Conservation (phyloP, 2,888 invertebrate genomes). For the Xestia rhomboidea region DNA sequence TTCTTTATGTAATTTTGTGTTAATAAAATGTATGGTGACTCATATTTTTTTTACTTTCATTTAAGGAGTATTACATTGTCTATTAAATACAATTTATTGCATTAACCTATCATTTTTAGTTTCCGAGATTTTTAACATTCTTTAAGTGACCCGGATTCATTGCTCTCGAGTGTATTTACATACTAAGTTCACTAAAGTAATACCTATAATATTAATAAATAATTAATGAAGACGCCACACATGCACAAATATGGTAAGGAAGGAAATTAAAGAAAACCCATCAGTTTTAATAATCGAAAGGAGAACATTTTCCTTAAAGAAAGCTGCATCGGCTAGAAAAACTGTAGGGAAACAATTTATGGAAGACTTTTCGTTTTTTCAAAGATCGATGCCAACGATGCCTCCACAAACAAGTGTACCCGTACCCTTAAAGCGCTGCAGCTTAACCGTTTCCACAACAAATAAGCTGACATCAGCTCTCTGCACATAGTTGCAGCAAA, state of each 20-base stretch:
- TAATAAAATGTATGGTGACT: too few relatives aligned
- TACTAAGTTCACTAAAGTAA: too few relatives aligned
- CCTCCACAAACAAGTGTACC: background rate
- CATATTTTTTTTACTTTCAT: too few relatives aligned
- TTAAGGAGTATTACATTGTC: too few relatives aligned
- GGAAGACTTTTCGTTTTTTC: background rate
- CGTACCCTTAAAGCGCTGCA: slow-evolving; percentile 18
- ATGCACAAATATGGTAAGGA: background rate
- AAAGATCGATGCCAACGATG: background rate
- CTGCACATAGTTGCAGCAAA: slow-evolving; percentile 28
- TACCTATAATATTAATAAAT: too few relatives aligned
- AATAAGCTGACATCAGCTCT: slow-evolving; percentile 16
- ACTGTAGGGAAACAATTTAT: background rate
- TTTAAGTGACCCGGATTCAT: too few relatives aligned
- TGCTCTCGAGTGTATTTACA: too few relatives aligned
- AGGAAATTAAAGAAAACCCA: background rate
- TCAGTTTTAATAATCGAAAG: background rate
- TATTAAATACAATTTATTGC: too few relatives aligned
- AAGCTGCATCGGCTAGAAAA: background rate
- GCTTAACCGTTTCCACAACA: background rate
- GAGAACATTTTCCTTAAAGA: background rate
- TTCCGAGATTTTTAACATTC: too few relatives aligned
- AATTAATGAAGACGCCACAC: too few relatives aligned
- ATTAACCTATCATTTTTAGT: too few relatives aligned
- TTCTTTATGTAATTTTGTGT: too few relatives aligned